phyloP scores from a whole-genome alignment of 2,797 vertebrate species.

The Rhynchonycteris naso region DNA sequence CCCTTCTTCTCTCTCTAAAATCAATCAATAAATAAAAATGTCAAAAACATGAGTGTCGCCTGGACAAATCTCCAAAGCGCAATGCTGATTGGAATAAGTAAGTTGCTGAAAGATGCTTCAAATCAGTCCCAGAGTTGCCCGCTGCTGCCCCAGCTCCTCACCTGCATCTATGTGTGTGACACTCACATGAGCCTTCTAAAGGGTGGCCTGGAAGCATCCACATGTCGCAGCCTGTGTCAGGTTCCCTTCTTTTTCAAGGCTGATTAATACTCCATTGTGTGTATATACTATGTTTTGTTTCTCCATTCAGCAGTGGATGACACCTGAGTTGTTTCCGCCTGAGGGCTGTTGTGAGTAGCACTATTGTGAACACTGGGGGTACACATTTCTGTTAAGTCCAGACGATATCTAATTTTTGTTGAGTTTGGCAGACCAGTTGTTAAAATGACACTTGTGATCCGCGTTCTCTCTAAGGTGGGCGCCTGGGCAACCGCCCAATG shows the following conservation, averaged over 20 bases:
- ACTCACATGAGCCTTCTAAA: neutral
- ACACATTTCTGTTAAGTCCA: neutral
- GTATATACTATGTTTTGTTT: neutral
- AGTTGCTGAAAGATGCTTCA: neutral
- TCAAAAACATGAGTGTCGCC: neutral
- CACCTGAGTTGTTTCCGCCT: neutral
- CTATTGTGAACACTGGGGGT: neutral
- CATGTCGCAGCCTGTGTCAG: neutral
- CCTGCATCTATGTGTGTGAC: neutral
- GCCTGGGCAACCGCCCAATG: too few relatives aligned
- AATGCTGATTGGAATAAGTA: neutral
- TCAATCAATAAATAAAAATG: too few relatives aligned
- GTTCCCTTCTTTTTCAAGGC: neutral
- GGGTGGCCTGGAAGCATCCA: neutral
- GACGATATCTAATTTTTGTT: too few relatives aligned
- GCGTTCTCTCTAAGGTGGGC: too few relatives aligned
- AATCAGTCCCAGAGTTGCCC: neutral
- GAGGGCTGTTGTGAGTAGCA: neutral
- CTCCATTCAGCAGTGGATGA: too few relatives aligned
- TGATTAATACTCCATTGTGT: neutral
- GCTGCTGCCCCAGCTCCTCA: neutral
- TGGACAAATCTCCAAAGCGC: neutral
- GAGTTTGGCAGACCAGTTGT: too few relatives aligned
- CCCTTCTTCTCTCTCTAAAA: too few relatives aligned
- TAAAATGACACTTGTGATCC: too few relatives aligned